Evolutionary conservation across 1,140 invertebrate species (phyloP).

Genomic region (Formica exsecta): DNA sequence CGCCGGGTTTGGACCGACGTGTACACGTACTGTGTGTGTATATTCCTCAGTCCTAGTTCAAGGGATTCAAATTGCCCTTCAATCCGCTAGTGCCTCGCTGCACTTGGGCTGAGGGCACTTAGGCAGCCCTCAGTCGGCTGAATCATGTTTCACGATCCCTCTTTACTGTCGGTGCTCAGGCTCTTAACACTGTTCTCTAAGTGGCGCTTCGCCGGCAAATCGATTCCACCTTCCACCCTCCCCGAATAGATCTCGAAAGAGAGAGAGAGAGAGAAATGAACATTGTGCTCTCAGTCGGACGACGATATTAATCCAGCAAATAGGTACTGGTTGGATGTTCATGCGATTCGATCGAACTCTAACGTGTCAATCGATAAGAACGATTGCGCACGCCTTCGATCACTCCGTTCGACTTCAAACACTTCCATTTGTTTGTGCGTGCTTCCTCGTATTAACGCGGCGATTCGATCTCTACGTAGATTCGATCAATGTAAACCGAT

Average conservation of each 20-base stretch:
- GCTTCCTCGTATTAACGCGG: conserved; percentile 37
- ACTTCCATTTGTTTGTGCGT: conserved; percentile 48
- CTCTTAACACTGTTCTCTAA: conserved; percentile 64
- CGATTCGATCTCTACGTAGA: conserved; percentile 45
- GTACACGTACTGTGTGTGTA: conserved; percentile 27
- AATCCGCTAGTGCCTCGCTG: conserved; percentile 50
- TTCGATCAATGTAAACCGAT: conserved; percentile 35
- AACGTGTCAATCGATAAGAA: conserved; percentile 39
- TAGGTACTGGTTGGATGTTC: background rate
- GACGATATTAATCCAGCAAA: conserved; percentile 57
- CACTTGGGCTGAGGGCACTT: conserved; percentile 42
- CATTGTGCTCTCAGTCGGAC: conserved; percentile 35
- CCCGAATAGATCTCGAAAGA: background rate
- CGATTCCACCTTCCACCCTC: conserved; percentile 56
- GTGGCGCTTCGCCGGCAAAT: conserved; percentile 56
- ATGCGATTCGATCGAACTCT: background rate
- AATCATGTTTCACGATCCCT: conserved; percentile 66
- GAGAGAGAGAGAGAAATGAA: background rate
- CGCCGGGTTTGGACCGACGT: conserved; percentile 9
- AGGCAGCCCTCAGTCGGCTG: conserved; percentile 54
- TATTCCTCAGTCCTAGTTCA: conserved; percentile 57
- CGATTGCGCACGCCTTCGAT: conserved; percentile 27
- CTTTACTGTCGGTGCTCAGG: conserved; percentile 56
- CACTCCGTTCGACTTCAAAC: conserved; percentile 19
- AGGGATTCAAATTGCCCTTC: conserved; percentile 66